Base-by-base conservation (phyloP, 2,888 invertebrate genomes). In the Synergus itoensis region DNA sequence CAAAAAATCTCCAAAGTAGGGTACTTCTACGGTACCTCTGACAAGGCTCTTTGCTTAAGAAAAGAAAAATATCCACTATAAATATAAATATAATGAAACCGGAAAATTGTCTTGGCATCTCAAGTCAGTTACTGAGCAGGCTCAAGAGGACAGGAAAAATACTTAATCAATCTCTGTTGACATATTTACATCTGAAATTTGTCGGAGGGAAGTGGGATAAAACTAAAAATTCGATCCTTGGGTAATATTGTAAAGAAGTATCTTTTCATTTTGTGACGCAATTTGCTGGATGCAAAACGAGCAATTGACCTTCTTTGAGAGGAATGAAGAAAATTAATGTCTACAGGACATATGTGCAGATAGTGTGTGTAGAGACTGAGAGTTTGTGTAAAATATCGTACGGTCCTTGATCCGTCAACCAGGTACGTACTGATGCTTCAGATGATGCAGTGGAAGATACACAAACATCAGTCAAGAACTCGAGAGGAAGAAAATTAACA, bases 161-260 rank as follows among this genome's bases (percentile, higher is more conserved):
- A 82, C 83, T 82, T 82, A 65, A 83, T 82, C 81, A 83, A 83
- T 81, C 82, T 82, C 73, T 76, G 67, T 79, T 62, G 81, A 79
- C 77, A 80, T 73, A 77, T 83, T 79, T 81, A 53, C 81, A 64
- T 81, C 75, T 79, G 48, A 76, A 79, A 78, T 80, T 80, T 77
- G 76, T 76, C 73, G 12, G 12, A 60, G 60, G 60, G 12, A 60
- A 21, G 60, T 21, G 60, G 60, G 60, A 28, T 21, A 60, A 60
- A 81, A 77, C 75, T 57, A 57, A 79, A 79, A 78, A 65, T 78
- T 80, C 76, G 81, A 82, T 78, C 80, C 77, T 76, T 78, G 75
- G 64, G 36, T 36, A 36, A 69, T 78, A 79, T 76, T 62, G 76
- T 69, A 65, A 48, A 21, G 77, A 40, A 45, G 73, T 14, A 75